Evolutionary conservation across 2,797 vertebrate species (phyloP), one percentile per base, ranked within the genome.

Genomic region (Propithecus deckenii): DNA sequence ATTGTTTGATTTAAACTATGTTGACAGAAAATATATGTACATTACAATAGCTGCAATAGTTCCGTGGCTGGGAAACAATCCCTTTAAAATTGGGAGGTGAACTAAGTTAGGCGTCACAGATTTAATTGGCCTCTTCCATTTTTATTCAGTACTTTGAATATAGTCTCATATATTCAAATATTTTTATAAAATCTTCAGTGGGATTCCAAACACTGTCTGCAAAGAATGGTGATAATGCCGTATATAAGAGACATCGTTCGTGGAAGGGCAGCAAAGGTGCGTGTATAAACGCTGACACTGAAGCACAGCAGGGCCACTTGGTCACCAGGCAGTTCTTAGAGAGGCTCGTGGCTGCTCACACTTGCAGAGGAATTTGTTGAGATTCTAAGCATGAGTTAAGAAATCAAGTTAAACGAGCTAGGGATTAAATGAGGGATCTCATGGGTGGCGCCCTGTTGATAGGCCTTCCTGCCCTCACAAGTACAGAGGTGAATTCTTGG

Each of bases 61-160:
- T 91, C 25, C 50, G 13, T 67, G 92, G 59, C 61, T 48, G 12
- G 59, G 71, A 79, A 88, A 61, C 15, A 69, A 25, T 38, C 75
- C 32, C 38, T 81, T 94, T 43, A 72, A 28, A 86, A 28, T 74
- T 74, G 55, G 38, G 41, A 61, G 57, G 20, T 79, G 18, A 78
- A 78, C n/a, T 43, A 22, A 63, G 38, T 46, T 63, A 67, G 61
- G 67, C 18, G 69, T 38, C 8, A 17, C 32, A 85, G 38, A n/a
- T 86, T 61, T 78, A 75, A 57, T 25, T 61, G 57, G 81, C 35
- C 20, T 74, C 11, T 41, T 35, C 10, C 18, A 14, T 63, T 86
- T 95, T 86, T 92, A 80, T 61, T 94, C 59, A 61, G 52, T 86
- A 75, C 12, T 88, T 81, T 80, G 20, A 61, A 55, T 86, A 23